Evolutionary conservation across 2,113 vertebrate species (phyloP).

Genomic region (Pangasianodon gigas): DNA sequence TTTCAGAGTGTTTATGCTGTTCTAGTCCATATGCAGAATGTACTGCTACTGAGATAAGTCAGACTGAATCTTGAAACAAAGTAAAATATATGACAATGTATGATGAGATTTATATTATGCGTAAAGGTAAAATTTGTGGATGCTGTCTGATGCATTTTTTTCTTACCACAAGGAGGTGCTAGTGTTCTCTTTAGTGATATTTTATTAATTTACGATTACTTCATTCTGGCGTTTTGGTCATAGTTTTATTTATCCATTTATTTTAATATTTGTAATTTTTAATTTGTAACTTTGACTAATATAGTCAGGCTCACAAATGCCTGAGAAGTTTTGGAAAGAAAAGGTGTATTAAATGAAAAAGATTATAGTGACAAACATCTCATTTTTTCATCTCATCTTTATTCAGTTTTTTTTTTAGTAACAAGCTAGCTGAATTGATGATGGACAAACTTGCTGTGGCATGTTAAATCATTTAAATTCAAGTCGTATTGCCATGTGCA

Average conservation of each 20-base stretch:
- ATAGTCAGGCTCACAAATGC: no score
- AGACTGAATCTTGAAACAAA: neutral
- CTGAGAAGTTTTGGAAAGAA: no score
- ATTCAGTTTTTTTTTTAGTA: neutral
- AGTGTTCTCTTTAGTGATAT: neutral
- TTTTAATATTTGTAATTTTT: no score
- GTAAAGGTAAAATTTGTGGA: no score
- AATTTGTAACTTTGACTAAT: no score
- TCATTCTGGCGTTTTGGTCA: neutral
- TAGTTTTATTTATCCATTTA: neutral
- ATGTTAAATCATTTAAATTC: neutral
- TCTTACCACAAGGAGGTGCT: conserved; percentile 4
- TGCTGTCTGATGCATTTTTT: no score
- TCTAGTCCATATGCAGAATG: no score
- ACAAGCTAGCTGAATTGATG: neutral
- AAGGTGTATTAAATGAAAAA: no score
- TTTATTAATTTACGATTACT: neutral
- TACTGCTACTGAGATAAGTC: no score
- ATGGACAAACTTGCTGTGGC: neutral
- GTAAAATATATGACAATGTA: neutral
- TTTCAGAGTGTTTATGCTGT: no score
- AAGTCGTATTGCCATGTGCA: neutral
- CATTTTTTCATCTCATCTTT: neutral
- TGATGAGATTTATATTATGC: no score
- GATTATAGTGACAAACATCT: no score